Evolutionary conservation across 2,888 invertebrate genomes (phyloP).

Genomic region (Mesoligia furuncula): DNA sequence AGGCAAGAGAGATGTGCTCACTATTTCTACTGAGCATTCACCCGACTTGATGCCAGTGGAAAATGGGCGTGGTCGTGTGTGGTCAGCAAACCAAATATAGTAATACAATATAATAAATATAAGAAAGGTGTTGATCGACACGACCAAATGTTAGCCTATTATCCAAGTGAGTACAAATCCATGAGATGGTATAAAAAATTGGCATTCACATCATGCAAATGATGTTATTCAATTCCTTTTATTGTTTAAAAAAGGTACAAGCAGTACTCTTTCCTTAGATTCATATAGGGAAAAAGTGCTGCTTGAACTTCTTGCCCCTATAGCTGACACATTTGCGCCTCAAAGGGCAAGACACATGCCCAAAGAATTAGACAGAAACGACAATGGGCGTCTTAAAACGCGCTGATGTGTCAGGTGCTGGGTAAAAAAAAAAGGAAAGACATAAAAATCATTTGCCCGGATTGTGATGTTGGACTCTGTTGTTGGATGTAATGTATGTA

Average conservation of each 20-base stretch:
- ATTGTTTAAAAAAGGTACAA: background rate
- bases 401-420: too few relatives aligned
- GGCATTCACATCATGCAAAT: background rate
- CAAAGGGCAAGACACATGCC: too few relatives aligned
- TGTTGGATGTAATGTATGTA: too few relatives aligned
- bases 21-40: conserved; percentile 34
- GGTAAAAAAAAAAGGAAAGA: too few relatives aligned
- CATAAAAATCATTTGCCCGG: too few relatives aligned
- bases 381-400: too few relatives aligned
- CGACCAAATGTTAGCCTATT: conserved; percentile 63
- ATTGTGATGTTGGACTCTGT: too few relatives aligned
- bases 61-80: conserved; percentile 27
- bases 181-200: background rate
- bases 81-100: conserved; percentile 45
- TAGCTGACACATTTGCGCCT: background rate
- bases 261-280: background rate
- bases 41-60: background rate
- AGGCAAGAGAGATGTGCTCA: conserved; percentile 37
- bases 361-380: too few relatives aligned
- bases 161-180: conserved; percentile 37
- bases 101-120: conserved; percentile 57
- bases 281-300: background rate
- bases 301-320: background rate
- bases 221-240: background rate
- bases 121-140: conserved; percentile 61